phyloP scores from a whole-genome alignment of 2,888 invertebrate genomes.

The Epinotia brunnichana region DNA sequence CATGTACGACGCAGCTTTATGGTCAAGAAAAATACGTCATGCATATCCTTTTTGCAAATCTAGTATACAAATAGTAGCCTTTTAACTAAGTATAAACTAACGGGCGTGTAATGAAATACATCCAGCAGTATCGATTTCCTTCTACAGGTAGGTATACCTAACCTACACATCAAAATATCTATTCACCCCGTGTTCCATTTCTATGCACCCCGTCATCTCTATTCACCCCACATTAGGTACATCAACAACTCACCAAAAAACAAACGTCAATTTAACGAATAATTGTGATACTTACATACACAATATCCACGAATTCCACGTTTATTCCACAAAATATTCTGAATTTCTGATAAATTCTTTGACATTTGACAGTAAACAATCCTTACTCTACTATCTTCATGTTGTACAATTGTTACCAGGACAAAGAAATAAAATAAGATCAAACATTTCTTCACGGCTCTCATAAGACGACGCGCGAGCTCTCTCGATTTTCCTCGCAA shows the following conservation, averaged over 20 bases:
- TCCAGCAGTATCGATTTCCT: not conserved
- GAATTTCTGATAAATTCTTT: not conserved
- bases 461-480: no score
- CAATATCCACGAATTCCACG: not conserved
- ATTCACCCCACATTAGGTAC: slow-evolving; percentile 9
- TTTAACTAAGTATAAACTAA: not conserved
- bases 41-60: no score
- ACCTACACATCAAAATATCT: not conserved
- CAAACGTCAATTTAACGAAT: not conserved
- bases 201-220: slow-evolving; percentile 13
- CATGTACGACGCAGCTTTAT: no score
- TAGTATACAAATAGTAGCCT: no score
- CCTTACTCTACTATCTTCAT: slow-evolving; percentile 4
- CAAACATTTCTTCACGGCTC: no score
- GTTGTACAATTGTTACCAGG: not conserved
- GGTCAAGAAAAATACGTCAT: no score
- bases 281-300: not conserved
- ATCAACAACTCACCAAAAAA: not conserved
- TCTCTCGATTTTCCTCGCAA: no score
- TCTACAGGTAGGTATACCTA: no score
- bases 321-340: not conserved
- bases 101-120: not conserved
- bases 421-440: not conserved
- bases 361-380: slow-evolving; percentile 18
- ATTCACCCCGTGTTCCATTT: slow-evolving; percentile 8